phyloP scores from a whole-genome alignment of 2,888 invertebrate species.

The Dryobota labecula region DNA sequence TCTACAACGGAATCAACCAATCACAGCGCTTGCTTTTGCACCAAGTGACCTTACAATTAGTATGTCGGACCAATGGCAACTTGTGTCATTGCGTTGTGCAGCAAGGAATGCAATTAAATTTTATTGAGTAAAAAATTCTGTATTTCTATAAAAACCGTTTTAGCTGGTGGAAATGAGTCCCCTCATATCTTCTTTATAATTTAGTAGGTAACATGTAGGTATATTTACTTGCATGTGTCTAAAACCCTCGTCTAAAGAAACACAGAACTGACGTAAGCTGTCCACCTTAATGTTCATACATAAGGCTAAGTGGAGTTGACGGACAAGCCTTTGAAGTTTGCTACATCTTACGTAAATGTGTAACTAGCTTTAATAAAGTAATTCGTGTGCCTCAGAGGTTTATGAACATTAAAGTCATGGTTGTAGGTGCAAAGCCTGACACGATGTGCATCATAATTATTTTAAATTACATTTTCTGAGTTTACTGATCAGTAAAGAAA shows the following conservation, averaged over 20 bases:
- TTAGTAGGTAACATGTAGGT: neutral
- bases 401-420: neutral
- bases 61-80: no score
- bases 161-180: no score
- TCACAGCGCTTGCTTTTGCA: no score
- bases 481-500: neutral
- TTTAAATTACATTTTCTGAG: neutral
- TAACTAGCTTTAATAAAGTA: slow-evolving; percentile 26
- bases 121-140: no score
- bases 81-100: no score
- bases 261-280: slow-evolving; percentile 41
- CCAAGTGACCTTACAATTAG: no score
- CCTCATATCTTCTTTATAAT: no score
- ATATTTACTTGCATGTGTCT: neutral
- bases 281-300: slow-evolving; percentile 30
- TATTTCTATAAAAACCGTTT: no score
- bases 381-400: neutral
- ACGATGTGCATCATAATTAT: neutral
- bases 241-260: slow-evolving; percentile 38
- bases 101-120: no score
- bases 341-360: slow-evolving; percentile 22
- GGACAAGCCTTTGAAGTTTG: slow-evolving; percentile 45
- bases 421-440: neutral
- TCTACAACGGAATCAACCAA: no score
- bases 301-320: slow-evolving; percentile 33